Conservation (phyloP, 2,113 vertebrate genomes). For the Antennarius striatus region DNA sequence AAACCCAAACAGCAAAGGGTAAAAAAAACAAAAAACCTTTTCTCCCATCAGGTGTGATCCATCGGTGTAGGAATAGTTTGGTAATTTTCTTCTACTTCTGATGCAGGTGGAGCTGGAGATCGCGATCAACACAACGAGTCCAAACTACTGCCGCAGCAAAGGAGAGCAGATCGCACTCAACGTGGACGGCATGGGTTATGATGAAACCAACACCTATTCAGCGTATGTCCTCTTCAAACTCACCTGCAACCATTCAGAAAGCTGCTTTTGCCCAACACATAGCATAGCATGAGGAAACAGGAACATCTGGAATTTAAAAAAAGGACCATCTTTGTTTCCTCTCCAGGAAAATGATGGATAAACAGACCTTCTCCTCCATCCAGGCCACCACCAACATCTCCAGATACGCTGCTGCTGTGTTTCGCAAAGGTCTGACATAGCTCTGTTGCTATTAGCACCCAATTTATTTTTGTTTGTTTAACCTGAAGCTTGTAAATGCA, state of each 20-base stretch:
- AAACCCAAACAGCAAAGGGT: conserved; percentile 98
- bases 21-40: not conserved
- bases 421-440: conserved; percentile 87
- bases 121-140: conserved; percentile 90
- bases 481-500: conserved; percentile 6
- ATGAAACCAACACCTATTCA: conserved; percentile 91
- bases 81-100: not conserved
- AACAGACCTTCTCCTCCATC: conserved; percentile 93
- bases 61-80: not conserved
- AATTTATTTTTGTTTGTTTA: conserved; percentile 3
- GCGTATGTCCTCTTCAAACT: conserved; percentile 77
- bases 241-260: too few relatives aligned
- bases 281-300: not conserved
- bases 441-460: not conserved
- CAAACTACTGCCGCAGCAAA: conserved; percentile 97
- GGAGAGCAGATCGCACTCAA: conserved; percentile 97
- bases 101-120: conserved; percentile 89
- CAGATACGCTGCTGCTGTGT: conserved; percentile 93
- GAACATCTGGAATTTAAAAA: not conserved
- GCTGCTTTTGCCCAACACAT: not conserved
- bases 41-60: not conserved
- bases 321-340: conserved; percentile 1
- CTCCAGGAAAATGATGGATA: conserved; percentile 96
- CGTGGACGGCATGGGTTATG: conserved; percentile 87
- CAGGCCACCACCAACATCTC: conserved; percentile 93